These are phyloP conservation scores for Protaetia brevitarsis DNA, from an alignment of 1,140 invertebrate species.

Conservation along the genomic window DNA sequence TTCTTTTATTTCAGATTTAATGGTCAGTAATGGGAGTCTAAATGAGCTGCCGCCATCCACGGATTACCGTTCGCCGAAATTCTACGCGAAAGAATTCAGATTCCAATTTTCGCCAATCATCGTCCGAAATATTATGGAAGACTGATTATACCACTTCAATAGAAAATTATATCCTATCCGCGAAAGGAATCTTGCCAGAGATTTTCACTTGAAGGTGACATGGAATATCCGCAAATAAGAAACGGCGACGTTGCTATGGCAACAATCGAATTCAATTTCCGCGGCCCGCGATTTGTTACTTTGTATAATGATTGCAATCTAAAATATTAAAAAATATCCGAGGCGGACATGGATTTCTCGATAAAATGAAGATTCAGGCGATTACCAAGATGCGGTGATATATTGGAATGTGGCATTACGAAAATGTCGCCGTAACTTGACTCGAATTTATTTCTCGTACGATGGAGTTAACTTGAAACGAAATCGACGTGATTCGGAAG, in stretches of 20 bases:
- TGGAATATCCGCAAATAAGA: neutral
- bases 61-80: neutral
- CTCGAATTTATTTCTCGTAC: neutral
- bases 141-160: neutral
- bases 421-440: neutral
- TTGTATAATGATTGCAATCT: neutral
- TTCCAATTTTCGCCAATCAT: neutral
- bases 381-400: neutral
- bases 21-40: neutral
- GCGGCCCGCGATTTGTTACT: neutral
- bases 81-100: neutral
- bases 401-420: neutral
- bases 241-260: neutral
- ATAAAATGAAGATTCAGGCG: neutral
- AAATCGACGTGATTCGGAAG: neutral
- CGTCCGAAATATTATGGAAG: neutral
- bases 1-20: constrained; percentile 5
- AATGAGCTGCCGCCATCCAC: neutral
- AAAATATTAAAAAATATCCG: neutral
- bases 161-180: neutral
- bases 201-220: neutral
- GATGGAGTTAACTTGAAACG: neutral
- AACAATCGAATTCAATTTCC: neutral
- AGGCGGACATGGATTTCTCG: neutral
- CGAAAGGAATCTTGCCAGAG: neutral